These are phyloP conservation scores for Drosophila orosa DNA, from an alignment of 1,140 invertebrate species.

Conservation along the genomic window DNA sequence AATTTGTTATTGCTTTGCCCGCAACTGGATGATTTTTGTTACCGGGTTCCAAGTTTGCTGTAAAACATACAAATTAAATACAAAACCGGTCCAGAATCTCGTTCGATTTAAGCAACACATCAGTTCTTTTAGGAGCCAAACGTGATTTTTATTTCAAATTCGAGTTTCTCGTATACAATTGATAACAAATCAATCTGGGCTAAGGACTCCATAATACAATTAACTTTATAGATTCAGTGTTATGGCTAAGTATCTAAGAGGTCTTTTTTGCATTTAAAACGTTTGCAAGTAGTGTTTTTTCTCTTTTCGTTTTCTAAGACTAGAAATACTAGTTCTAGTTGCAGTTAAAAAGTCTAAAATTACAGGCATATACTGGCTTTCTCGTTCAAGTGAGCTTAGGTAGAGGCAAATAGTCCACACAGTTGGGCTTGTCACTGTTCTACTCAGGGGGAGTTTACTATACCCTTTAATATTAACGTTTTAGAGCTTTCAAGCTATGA, in stretches of 20 bases:
- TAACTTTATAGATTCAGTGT: slow-evolving; percentile 14
- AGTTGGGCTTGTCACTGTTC: slow-evolving; percentile 32
- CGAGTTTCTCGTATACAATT: slow-evolving; percentile 70
- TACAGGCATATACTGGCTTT: slow-evolving; percentile 76
- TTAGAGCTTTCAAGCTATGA: slow-evolving; percentile 8
- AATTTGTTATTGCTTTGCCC: too few relatives aligned
- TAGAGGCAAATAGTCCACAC: slow-evolving; percentile 13
- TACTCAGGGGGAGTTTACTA: slow-evolving; percentile 18
- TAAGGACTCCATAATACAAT: slow-evolving; percentile 20
- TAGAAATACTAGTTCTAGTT: slow-evolving; percentile 23
- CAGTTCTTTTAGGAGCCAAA: slow-evolving; percentile 47
- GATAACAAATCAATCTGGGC: slow-evolving; percentile 28
- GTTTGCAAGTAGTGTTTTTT: slow-evolving; percentile 13
- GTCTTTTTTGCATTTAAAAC: slow-evolving; percentile 62
- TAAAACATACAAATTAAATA: neutral
- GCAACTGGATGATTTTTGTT: too few relatives aligned
- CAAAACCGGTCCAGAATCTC: neutral
- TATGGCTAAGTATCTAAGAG: slow-evolving; percentile 37
- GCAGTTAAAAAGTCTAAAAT: slow-evolving; percentile 58
- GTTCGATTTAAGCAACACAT: neutral
- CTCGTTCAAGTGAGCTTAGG: slow-evolving; percentile 37
- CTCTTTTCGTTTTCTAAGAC: slow-evolving; percentile 25
- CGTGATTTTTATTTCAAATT: slow-evolving; percentile 64
- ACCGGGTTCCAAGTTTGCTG: too few relatives aligned
- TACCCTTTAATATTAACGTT: slow-evolving; percentile 19